phyloP scores from a whole-genome alignment of 2,888 invertebrate genomes.

The Argyra leucocephala region DNA sequence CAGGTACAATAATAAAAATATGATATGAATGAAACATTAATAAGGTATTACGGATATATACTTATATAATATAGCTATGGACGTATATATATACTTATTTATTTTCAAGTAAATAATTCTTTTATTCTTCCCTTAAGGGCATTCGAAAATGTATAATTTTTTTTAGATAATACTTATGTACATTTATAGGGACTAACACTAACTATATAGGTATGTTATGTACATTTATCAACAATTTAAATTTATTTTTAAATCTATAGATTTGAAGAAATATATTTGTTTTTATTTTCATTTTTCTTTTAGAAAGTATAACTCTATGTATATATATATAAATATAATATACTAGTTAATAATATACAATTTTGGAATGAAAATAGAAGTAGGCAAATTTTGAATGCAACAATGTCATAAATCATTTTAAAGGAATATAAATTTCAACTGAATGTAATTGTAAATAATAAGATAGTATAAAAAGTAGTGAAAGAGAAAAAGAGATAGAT shows the following conservation, averaged over 20 bases:
- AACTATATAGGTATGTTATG: too few species aligned
- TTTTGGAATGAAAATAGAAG: neutral
- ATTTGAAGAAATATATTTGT: too few species aligned
- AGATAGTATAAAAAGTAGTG: too few species aligned
- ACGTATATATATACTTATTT: neutral
- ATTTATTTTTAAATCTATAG: neutral
- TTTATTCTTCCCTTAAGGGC: neutral
- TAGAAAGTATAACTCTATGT: too few species aligned
- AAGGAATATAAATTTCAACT: neutral
- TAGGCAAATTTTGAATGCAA: neutral
- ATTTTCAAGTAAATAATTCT: neutral
- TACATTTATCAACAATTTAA: too few species aligned
- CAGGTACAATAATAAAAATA: constrained; percentile 1
- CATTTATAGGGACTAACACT: too few species aligned
- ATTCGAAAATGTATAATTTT: neutral
- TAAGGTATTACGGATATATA: neutral
- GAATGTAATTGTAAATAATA: too few species aligned
- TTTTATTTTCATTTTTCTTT: too few species aligned
- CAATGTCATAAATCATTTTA: neutral
- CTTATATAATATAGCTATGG: neutral
- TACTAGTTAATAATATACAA: too few species aligned
- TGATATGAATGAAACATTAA: neutral
- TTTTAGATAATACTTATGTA: too few species aligned
- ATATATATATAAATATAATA: too few species aligned
- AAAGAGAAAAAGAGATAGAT: too few species aligned